These are phyloP conservation scores for Callipepla squamata DNA, from an alignment of 2,113 vertebrate genomes.

Conservation along the genomic window DNA sequence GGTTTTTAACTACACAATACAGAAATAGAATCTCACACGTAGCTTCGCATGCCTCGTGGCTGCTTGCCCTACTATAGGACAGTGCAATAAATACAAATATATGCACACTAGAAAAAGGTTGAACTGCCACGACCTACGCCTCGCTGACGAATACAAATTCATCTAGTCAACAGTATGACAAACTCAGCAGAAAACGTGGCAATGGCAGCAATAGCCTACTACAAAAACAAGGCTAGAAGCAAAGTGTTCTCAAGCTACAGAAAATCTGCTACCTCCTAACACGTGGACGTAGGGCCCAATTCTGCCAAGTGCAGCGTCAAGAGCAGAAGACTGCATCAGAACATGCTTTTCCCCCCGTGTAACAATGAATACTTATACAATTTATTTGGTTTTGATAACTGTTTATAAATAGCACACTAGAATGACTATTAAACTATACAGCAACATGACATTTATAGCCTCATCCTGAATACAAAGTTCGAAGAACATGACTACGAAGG, in stretches of 20 bases:
- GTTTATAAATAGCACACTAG: slow-evolving; percentile 74
- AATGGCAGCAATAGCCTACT: slow-evolving; percentile 59
- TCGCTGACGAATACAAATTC: slow-evolving; percentile 67
- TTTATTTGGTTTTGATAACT: slow-evolving; percentile 73
- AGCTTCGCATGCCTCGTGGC: slow-evolving; percentile 60
- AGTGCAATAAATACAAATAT: slow-evolving; percentile 76
- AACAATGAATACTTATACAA: slow-evolving; percentile 69
- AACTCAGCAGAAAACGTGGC: slow-evolving; percentile 66
- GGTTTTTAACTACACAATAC: slow-evolving; percentile 60
- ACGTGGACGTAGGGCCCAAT: slow-evolving; percentile 49
- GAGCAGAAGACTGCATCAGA: slow-evolving; percentile 62
- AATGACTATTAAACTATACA: slow-evolving; percentile 73
- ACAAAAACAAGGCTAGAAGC: slow-evolving; percentile 75
- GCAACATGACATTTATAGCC: slow-evolving; percentile 67
- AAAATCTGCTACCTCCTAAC: slow-evolving; percentile 64
- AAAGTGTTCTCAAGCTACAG: slow-evolving; percentile 65
- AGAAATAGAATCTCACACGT: slow-evolving; percentile 66
- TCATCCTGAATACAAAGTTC: slow-evolving; percentile 75
- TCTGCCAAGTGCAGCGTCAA: slow-evolving; percentile 39
- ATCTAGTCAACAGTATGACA: slow-evolving; percentile 70
- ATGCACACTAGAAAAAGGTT: slow-evolving; percentile 71
- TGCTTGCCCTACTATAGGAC: slow-evolving; percentile 68
- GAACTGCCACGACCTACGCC: slow-evolving; percentile 64
- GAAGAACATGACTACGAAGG: slow-evolving; percentile 73
- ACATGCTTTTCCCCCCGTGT: slow-evolving; percentile 68